A percentile compares a stretch with the other conserved stretches of the same genome.
Conservation (phyloP, 2,113 vertebrate species). For the Pao palembangensis region DNA sequence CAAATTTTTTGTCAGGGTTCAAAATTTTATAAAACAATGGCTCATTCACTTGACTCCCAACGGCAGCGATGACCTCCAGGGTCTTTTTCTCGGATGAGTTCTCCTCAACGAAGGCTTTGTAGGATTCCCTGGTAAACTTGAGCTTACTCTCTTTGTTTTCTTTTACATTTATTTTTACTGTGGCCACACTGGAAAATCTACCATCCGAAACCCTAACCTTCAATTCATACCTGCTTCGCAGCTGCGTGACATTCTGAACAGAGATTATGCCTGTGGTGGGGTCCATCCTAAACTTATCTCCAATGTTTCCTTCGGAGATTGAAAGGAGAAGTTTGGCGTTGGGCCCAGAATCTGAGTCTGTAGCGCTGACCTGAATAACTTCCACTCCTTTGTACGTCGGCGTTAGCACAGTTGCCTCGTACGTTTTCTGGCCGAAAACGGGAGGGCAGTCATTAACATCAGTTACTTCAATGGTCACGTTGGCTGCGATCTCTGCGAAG, state of each 20-base stretch:
- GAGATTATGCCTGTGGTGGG: slow-evolving; percentile 79
- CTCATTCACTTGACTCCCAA: slow-evolving; percentile 91
- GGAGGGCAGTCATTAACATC: slow-evolving; percentile 94
- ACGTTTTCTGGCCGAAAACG: slow-evolving; percentile 82
- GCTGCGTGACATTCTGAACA: slow-evolving; percentile 88
- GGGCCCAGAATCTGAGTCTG: slow-evolving; percentile 84
- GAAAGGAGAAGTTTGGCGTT: slow-evolving; percentile 89
- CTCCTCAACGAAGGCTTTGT: slow-evolving; percentile 83
- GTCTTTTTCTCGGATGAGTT: slow-evolving; percentile 85
- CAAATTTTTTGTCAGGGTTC: slow-evolving; percentile 90
- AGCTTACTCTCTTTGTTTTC: slow-evolving; percentile 87
- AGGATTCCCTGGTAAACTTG: slow-evolving; percentile 87
- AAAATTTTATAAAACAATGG: slow-evolving; percentile 91
- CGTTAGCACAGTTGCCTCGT: slow-evolving; percentile 83
- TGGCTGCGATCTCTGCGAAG: slow-evolving; percentile 88
- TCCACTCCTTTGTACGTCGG: slow-evolving; percentile 91
- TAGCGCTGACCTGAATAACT: slow-evolving; percentile 83
- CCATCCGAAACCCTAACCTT: slow-evolving; percentile 89
- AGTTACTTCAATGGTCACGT: slow-evolving; percentile 88
- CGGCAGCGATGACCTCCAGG: slow-evolving; percentile 81
- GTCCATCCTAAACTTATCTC: slow-evolving; percentile 90
- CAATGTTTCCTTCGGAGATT: slow-evolving; percentile 93
- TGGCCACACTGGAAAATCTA: slow-evolving; percentile 81
- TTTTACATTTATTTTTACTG: slow-evolving; percentile 88
- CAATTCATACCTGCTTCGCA: slow-evolving; percentile 93